These are phyloP conservation scores for Diceros bicornis DNA, from an alignment of 2,797 vertebrate genomes.

Conservation along the genomic window DNA sequence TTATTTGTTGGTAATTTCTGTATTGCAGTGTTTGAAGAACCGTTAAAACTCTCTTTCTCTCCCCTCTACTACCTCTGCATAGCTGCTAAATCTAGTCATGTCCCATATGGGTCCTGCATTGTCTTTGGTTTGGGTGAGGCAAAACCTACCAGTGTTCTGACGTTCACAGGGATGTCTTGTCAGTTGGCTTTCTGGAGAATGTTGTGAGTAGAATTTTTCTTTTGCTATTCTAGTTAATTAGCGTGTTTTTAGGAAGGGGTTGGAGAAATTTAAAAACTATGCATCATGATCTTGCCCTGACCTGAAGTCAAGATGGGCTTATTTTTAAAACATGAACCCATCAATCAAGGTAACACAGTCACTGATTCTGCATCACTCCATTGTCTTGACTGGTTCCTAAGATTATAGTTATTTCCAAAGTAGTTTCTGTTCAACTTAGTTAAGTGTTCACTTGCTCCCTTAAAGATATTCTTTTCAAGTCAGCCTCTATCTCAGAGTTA, in stretches of 20 bases:
- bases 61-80: not conserved
- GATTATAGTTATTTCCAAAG: not conserved
- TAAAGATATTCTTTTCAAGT: constrained; percentile 48
- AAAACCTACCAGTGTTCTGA: not conserved
- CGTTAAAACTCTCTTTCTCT: not conserved
- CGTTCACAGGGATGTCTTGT: not conserved
- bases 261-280: constrained; percentile 19
- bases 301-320: constrained; percentile 27
- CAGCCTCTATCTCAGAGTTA: constrained; percentile 44
- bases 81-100: not conserved
- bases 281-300: not conserved
- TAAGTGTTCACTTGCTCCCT: not conserved
- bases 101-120: not conserved
- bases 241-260: constrained; percentile 26
- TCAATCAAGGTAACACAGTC: not conserved
- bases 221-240: constrained; percentile 10
- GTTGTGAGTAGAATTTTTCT: constrained; percentile 25
- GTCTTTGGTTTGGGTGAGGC: not conserved
- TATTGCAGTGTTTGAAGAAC: not conserved
- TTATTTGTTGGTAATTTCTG: not conserved
- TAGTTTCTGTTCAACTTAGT: constrained; percentile 43
- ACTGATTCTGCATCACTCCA: not conserved
- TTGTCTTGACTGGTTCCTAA: constrained; percentile 21
- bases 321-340: constrained; percentile 58
- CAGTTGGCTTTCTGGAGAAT: constrained; percentile 21